phyloP scores from a whole-genome alignment of 2,113 vertebrate genomes.

The Penelope pileata region DNA sequence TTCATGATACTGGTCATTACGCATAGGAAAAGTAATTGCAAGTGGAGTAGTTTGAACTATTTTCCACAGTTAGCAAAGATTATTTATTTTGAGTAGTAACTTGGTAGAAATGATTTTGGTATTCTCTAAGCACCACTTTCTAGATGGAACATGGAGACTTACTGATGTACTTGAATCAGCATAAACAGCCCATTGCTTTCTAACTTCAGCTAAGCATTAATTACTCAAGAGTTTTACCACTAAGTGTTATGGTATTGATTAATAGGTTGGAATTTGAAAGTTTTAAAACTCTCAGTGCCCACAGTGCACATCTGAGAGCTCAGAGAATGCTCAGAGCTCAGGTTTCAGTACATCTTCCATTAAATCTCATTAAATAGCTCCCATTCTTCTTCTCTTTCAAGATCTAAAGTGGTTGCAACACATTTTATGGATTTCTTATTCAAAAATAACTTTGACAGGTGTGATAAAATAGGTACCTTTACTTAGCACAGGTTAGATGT shows the following conservation, averaged over 20 bases:
- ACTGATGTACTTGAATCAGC: neutral
- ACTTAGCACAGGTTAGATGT: neutral
- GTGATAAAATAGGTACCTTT: neutral
- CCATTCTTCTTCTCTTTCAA: neutral
- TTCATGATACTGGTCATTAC: neutral
- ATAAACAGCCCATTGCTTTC: conserved; percentile 12
- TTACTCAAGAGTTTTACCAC: conserved; percentile 15
- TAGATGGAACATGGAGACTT: neutral
- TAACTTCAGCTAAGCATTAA: conserved; percentile 36
- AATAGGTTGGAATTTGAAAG: conserved; percentile 3
- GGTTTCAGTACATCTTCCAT: neutral
- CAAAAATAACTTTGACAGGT: neutral
- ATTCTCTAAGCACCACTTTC: conserved; percentile 19
- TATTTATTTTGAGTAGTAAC: neutral
- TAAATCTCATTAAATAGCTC: conserved; percentile 20
- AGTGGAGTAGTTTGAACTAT: neutral
- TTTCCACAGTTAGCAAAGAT: neutral
- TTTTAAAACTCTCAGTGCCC: neutral
- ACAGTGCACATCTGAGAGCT: neutral
- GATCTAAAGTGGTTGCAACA: neutral
- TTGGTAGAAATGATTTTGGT: conserved; percentile 24
- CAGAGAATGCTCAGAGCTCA: neutral
- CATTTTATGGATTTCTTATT: neutral
- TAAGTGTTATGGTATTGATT: conserved; percentile 27
- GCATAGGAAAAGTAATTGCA: neutral